Evolutionary conservation across 2,113 vertebrate genomes (phyloP).

Genomic region (Neoarius graeffei): DNA sequence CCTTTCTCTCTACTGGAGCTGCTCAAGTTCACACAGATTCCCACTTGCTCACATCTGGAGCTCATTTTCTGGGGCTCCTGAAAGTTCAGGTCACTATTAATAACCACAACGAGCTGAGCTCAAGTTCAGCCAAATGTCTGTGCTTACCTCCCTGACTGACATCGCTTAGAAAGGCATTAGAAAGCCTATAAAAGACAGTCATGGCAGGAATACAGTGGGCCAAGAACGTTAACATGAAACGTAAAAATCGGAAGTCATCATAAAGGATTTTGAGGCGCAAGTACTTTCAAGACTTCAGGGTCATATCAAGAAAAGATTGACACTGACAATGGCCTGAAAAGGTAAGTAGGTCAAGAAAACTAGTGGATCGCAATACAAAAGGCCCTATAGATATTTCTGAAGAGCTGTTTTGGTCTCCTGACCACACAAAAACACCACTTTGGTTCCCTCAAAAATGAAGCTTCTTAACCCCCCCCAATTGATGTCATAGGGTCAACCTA

Average conservation of each 20-base stretch:
- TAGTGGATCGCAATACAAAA: neutral
- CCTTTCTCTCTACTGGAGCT: constrained; percentile 58
- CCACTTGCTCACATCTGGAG: constrained; percentile 77
- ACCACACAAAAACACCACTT: neutral
- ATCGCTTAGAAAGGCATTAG: constrained; percentile 15
- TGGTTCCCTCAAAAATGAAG: neutral
- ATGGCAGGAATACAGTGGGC: neutral
- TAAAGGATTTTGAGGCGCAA: neutral
- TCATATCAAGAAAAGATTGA: neutral
- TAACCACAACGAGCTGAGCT: constrained; percentile 73
- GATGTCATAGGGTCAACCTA: neutral
- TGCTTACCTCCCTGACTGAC: constrained; percentile 47
- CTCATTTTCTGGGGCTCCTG: constrained; percentile 76
- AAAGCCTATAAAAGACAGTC: neutral
- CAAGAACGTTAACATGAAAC: neutral
- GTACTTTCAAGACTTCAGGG: neutral
- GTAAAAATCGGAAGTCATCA: neutral
- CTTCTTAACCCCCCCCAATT: neutral
- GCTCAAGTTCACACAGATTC: constrained; percentile 64
- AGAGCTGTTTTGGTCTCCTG: neutral
- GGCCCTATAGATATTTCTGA: neutral
- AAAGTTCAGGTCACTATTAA: constrained; percentile 79
- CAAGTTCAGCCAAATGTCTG: constrained; percentile 78
- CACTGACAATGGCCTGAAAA: neutral
- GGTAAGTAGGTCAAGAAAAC: neutral